Evolutionary conservation across 2,888 invertebrate species (phyloP).

Genomic region (Geophilus truncorum): DNA sequence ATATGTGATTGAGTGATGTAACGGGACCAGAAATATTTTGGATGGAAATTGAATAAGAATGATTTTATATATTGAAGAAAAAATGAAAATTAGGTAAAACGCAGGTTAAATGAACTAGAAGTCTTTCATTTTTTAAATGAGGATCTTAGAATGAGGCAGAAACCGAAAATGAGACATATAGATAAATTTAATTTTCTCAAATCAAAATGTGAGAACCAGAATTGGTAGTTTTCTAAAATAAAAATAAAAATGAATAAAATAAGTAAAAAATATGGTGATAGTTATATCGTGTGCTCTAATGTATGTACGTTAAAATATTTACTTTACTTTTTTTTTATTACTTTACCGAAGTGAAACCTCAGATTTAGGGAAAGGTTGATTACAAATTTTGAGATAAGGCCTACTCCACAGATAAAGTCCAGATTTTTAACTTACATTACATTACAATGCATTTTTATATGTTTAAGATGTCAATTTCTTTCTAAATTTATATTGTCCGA

Average conservation of each 20-base stretch:
- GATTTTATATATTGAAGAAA: not conserved
- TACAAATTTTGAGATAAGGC: not conserved
- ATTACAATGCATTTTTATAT: not conserved
- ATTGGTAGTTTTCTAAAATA: not conserved
- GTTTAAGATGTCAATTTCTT: not conserved
- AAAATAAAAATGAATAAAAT: too few species aligned
- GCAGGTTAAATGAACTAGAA: not conserved
- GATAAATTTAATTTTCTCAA: not conserved
- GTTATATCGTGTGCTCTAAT: not conserved
- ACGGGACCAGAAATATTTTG: constrained; percentile 6
- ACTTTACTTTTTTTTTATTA: not conserved
- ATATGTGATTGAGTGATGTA: constrained; percentile 11
- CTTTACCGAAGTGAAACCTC: not conserved
- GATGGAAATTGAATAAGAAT: not conserved
- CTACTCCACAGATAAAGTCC: not conserved
- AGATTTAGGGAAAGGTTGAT: not conserved
- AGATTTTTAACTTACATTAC: not conserved
- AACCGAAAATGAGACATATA: not conserved
- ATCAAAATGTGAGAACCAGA: not conserved
- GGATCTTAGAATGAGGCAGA: not conserved
- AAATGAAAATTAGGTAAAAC: not conserved
- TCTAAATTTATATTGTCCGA: not conserved
- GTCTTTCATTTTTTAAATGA: not conserved
- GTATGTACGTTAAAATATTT: not conserved
- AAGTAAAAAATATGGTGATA: not conserved